Percentiles rank a stretch among this genome's conserved stretches.
These are phyloP conservation scores for Callitettix versicolor DNA, from an alignment of 1,140 invertebrate genomes.

Conservation along the genomic window DNA sequence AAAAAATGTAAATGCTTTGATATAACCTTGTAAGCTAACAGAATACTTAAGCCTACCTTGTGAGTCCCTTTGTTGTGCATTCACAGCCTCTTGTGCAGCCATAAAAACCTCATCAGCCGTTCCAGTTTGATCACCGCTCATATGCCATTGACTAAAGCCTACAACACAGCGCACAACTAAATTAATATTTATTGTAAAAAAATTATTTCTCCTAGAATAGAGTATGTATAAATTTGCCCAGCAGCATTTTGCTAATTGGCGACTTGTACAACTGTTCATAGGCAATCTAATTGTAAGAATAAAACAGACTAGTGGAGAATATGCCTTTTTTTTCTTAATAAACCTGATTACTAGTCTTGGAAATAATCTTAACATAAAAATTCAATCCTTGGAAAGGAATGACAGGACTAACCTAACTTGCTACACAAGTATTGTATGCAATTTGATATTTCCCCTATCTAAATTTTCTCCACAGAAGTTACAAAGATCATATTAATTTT, in stretches of 20 bases:
- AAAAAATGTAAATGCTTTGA: no score
- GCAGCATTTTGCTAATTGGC: background rate
- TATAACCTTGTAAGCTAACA: background rate
- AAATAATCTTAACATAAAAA: no score
- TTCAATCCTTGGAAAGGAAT: no score
- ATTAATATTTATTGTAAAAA: background rate
- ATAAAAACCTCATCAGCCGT: conserved; percentile 50
- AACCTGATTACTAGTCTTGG: background rate
- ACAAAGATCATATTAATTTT: no score
- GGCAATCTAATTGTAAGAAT: background rate
- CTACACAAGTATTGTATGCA: no score
- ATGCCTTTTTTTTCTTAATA: background rate
- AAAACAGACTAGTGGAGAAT: background rate
- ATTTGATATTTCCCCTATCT: no score
- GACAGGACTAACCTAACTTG: no score
- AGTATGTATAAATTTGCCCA: background rate
- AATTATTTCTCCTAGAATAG: background rate
- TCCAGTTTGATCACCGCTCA: conserved; percentile 31
- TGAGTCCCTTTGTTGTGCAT: conserved; percentile 51
- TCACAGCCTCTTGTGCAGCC: conserved; percentile 51
- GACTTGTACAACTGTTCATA: background rate
- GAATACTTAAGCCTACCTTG: conserved; percentile 48
- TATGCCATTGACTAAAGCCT: conserved; percentile 52
- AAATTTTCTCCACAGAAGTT: no score
- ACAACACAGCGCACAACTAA: conserved; percentile 10